Evolutionary conservation across 2,113 vertebrate species (phyloP).

Genomic region (Rhegmatorhina hoffmannsi): DNA sequence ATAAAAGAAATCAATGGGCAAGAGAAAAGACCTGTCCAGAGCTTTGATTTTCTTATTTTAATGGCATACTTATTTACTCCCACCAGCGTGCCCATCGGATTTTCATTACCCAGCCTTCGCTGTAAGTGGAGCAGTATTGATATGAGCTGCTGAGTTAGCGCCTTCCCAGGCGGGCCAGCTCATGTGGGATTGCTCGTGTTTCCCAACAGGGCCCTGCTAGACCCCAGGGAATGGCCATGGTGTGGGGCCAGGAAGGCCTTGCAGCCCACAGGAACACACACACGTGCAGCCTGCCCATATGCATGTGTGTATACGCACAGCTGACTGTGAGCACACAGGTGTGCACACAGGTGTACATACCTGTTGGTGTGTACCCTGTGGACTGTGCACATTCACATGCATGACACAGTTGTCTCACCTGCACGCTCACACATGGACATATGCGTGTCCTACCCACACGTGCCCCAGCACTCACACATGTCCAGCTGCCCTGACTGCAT

Average conservation of each 20-base stretch:
- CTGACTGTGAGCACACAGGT: not conserved
- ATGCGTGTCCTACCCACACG: accelerated
- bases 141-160: conserved; percentile 75
- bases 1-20: conserved; percentile 76
- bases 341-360: accelerated
- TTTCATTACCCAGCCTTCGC: conserved; percentile 74
- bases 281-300: accelerated
- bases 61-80: conserved; percentile 79
- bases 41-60: conserved; percentile 79
- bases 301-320: accelerated
- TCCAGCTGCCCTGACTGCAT: accelerated
- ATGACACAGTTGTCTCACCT: not conserved
- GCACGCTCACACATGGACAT: accelerated
- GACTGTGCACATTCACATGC: not conserved
- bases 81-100: conserved; percentile 72
- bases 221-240: not conserved
- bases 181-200: not conserved
- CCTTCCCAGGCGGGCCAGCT: not conserved
- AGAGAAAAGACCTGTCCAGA: conserved; percentile 75
- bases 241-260: no score
- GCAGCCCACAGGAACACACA: not conserved
- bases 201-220: not conserved
- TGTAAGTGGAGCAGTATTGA: conserved; percentile 75
- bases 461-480: accelerated
- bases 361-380: no score